Conservation (phyloP, 1,140 invertebrate genomes). For the Microplitis mediator region DNA sequence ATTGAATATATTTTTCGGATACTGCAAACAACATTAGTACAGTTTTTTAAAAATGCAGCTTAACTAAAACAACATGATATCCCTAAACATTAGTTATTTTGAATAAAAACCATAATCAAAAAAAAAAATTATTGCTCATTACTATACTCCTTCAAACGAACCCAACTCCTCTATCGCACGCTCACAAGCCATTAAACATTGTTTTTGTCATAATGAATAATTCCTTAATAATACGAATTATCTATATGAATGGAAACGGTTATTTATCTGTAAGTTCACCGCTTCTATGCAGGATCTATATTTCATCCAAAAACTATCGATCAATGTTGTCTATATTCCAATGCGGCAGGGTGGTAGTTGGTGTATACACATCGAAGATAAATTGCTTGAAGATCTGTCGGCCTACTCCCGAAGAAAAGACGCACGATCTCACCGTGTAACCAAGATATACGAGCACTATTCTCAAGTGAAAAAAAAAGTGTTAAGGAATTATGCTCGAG, state of each 20-base stretch:
- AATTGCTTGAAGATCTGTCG: background rate
- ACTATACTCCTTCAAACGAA: too few species aligned
- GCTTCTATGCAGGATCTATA: background rate
- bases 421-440: conserved; percentile 46
- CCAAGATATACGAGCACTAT: conserved; percentile 57
- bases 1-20: too few species aligned
- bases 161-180: too few species aligned
- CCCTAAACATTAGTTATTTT: too few species aligned
- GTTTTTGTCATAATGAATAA: too few species aligned
- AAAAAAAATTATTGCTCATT: too few species aligned
- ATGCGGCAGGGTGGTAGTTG: background rate
- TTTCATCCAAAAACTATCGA: background rate
- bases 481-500: conserved; percentile 59
- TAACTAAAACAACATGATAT: too few species aligned
- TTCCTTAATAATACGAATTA: background rate
- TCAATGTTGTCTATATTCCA: background rate
- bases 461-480: conserved; percentile 54
- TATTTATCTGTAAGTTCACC: background rate
- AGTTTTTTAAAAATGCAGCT: too few species aligned
- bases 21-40: too few species aligned
- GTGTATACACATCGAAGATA: background rate
- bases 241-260: background rate
- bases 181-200: too few species aligned
- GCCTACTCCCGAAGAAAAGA: conserved; percentile 13
- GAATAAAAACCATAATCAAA: too few species aligned